Base-by-base conservation (phyloP, 2,888 invertebrate genomes). In the Monopis laevigella region DNA sequence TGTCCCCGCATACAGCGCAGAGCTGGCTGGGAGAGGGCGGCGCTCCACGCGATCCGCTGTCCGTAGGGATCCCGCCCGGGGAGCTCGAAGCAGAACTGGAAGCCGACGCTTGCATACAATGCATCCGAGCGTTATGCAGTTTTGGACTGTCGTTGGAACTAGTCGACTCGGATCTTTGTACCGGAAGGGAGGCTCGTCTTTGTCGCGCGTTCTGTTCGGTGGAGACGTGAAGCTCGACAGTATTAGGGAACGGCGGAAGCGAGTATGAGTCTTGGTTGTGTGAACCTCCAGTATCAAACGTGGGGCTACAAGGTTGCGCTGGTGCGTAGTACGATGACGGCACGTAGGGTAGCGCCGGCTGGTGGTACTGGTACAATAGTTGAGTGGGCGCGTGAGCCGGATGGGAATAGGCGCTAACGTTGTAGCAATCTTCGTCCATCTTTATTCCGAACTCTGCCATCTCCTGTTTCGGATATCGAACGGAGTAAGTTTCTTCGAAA, bases 1-100 rank as follows among this genome's bases (percentile, higher is more conserved):
- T 96, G 70, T 99, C 99, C 0, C 98, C 98, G 61, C 99, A 99
- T 2, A 99, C 99, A 8, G 98, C 98, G 65, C 99, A 99, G 39
- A 96, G 74, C 63, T 96, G 92, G 39, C 91, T 91, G 6, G 90
- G 89, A 10, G 88, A 88, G 10, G 87, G 86, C 0, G 89, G 88
- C 1, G 88, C 78, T 4, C 61, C 69, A 66, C 51, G 73, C 54
- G 17, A 74, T 70, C 5, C 65, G 68, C 1, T 82, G 75, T 3
- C 62, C 57, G 27, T 62, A 65, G 21, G 61, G 75, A 44, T 43
- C 12, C 80, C 73, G 2, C 81, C 80, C 2, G 87, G 86, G 1
- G 87, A 86, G 53, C 86, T 86, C 1, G 86, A 85, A 10, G 88
- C 87, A 1, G 89, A 89, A 47, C 86, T 88, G 17, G 88, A 87